These are phyloP conservation scores for Falco rusticolus DNA, from an alignment of 2,797 vertebrate genomes.

Conservation along the genomic window DNA sequence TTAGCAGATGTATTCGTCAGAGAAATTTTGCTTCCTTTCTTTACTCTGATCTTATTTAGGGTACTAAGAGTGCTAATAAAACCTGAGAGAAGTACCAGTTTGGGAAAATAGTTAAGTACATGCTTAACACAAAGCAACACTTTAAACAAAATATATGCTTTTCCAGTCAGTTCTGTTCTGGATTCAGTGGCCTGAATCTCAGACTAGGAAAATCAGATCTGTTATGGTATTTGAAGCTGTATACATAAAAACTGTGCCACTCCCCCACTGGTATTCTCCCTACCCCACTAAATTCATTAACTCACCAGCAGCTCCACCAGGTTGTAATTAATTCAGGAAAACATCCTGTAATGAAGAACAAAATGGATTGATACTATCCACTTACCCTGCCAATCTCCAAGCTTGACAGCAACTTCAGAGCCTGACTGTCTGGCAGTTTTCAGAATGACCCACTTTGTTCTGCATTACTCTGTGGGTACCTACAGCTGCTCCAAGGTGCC, in stretches of 20 bases:
- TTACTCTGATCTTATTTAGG: slow-evolving; percentile 50
- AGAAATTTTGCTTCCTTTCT: slow-evolving; percentile 47
- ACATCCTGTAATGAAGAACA: not conserved
- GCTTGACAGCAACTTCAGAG: not conserved
- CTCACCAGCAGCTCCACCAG: not conserved
- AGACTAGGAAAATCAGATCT: not conserved
- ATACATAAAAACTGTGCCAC: not conserved
- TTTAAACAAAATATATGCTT: slow-evolving; percentile 50
- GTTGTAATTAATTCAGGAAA: not conserved
- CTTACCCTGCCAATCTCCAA: not conserved
- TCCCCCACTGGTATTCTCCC: not conserved
- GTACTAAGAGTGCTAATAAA: slow-evolving; percentile 61
- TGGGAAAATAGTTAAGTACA: slow-evolving; percentile 55
- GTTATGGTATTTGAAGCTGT: not conserved
- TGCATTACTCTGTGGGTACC: not conserved
- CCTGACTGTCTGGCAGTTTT: not conserved
- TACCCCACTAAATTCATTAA: not conserved
- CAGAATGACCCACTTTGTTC: not conserved
- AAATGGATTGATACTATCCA: not conserved
- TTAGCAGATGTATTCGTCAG: slow-evolving; percentile 3
- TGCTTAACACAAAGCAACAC: slow-evolving; percentile 56
- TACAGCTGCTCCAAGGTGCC: not conserved
- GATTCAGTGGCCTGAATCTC: not conserved
- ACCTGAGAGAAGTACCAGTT: slow-evolving; percentile 40
- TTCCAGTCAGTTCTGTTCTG: not conserved